A percentile compares a stretch with the other conserved stretches of the same genome.
phyloP scores from a whole-genome alignment of 1,140 invertebrate species.

The Protaetia brevitarsis region DNA sequence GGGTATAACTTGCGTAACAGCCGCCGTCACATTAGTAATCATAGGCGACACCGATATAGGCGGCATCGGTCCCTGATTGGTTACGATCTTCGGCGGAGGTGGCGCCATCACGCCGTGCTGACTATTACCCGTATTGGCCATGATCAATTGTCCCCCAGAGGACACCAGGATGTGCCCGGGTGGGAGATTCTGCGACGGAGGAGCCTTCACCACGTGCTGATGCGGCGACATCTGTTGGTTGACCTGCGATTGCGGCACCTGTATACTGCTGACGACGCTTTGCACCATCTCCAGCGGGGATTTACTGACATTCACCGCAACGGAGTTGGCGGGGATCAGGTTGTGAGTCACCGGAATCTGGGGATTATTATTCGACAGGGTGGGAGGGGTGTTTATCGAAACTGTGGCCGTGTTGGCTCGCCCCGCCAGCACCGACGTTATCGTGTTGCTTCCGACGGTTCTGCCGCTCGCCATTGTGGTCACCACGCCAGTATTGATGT shows the following conservation, averaged over 20 bases:
- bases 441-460: conserved; percentile 66
- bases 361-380: conserved; percentile 49
- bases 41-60: conserved; percentile 64
- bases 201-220: conserved; percentile 50
- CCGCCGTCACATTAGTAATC: conserved; percentile 67
- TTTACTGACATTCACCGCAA: conserved; percentile 53
- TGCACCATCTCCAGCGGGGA: conserved; percentile 78
- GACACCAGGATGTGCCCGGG: conserved; percentile 71
- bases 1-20: conserved; percentile 64
- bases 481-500: conserved; percentile 44
- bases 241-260: conserved; percentile 55
- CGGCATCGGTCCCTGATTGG: conserved; percentile 59
- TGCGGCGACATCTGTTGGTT: conserved; percentile 41
- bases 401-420: conserved; percentile 71
- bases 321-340: conserved; percentile 45
- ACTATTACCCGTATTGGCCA: conserved; percentile 53
- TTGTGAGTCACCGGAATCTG: conserved; percentile 53
- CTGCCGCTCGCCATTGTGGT: conserved; percentile 74
- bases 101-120: conserved; percentile 62
- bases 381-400: conserved; percentile 63
- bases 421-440: conserved; percentile 73
- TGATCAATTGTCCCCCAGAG: conserved; percentile 70
- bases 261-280: conserved; percentile 73
- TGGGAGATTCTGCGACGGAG: conserved; percentile 51
- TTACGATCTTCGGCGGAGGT: conserved; percentile 60